Evolutionary conservation across 2,888 invertebrate genomes (phyloP), one percentile per base, ranked within the genome.

Genomic region (Standfussiana lucernea): DNA sequence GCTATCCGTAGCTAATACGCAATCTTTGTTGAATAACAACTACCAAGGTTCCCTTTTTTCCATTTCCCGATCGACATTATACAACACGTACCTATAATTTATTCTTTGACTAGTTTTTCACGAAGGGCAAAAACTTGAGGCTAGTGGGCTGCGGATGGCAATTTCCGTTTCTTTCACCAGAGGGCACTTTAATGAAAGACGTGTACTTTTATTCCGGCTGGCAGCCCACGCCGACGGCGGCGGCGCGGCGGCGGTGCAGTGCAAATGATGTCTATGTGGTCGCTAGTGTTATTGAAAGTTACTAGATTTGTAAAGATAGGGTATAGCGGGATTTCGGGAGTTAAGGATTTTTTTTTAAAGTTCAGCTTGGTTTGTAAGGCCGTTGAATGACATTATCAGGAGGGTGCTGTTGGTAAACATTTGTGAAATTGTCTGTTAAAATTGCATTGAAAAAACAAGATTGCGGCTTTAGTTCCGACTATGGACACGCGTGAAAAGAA

Each of bases 101-200:
- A n/a, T n/a, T 65, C 75, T 70, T 69, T 28, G 68, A 28, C 69
- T 83, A 72, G 78, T 76, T 84, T 85, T 84, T 76, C 64, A 71
- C 56, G 70, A 69, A 83, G 65, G 72, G 77, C 65, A 86, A 86
- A 84, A 79, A 79, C 74, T 70, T 77, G 78, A 61, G 77, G 78
- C 71, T 85, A 74, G 68, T 79, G 74, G 37, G 42, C 59, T 74
- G 79, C 74, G 84, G 84, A 83, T 78, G 75, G 81, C 83, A 87
- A 88, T 87, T 86, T 88, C 82, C 85, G 85, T 73, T 84, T 84
- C 85, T 83, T 87, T 85, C 77, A 82, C 75, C 74, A 73, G 72
- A 65, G 69, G 72, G n/a, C 75, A 73, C 69, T 79, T 74, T 86
- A 86, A 86, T 86, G 84, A 86, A 84, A 86, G 77, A 82, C 80